phyloP scores from a whole-genome alignment of 2,797 vertebrate species.

The Crenichthys baileyi region DNA sequence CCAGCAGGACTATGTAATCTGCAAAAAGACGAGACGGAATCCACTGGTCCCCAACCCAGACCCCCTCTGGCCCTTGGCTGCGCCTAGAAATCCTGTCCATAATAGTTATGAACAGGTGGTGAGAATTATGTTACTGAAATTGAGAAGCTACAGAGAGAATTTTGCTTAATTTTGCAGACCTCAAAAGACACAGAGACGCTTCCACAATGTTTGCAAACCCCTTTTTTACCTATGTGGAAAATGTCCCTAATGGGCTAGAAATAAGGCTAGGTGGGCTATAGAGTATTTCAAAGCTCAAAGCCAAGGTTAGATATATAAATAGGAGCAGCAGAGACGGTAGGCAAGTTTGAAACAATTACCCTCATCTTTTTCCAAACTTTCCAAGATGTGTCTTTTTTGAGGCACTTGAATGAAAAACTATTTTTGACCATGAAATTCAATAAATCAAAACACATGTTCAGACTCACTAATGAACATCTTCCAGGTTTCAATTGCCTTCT shows the following conservation, averaged over 20 bases:
- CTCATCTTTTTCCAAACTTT: neutral
- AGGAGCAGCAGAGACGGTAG: neutral
- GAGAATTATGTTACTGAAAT: neutral
- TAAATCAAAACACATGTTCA: too few relatives aligned
- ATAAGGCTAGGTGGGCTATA: neutral
- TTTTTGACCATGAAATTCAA: too few relatives aligned
- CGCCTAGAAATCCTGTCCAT: too few relatives aligned
- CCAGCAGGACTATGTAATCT: too few relatives aligned
- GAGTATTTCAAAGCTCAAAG: neutral
- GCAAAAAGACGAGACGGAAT: too few relatives aligned
- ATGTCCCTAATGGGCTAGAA: neutral
- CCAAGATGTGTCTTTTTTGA: neutral
- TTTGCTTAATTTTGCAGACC: neutral
- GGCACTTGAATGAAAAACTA: too few relatives aligned
- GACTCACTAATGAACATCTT: too few relatives aligned
- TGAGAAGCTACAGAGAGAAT: neutral
- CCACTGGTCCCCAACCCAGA: too few relatives aligned
- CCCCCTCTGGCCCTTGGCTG: too few relatives aligned
- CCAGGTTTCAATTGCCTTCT: too few relatives aligned
- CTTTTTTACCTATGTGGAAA: neutral
- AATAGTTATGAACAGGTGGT: neutral
- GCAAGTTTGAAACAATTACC: neutral
- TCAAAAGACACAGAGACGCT: neutral
- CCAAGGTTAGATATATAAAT: neutral
- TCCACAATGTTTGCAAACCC: neutral